Base-by-base conservation (phyloP, 1,140 invertebrate species). In the Thaumetopoea pityocampa region DNA sequence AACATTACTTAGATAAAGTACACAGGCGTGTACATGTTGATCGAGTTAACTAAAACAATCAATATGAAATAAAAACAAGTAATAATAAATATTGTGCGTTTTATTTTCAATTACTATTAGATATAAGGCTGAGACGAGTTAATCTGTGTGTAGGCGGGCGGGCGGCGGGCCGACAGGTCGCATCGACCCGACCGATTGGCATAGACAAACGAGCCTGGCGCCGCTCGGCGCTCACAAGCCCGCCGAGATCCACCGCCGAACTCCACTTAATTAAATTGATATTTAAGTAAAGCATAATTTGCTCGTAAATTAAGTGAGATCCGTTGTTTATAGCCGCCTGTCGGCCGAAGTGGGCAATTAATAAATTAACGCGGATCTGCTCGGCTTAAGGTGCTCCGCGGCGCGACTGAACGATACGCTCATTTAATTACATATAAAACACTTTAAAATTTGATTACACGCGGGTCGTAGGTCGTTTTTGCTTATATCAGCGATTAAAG, bases 261-360 rank as follows among this genome's bases (percentile, higher is more conserved):
- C 61, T 67, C 55, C 67, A 79, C 76, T 80, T 84, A 81, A 84
- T 81, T 81, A 84, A 84, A 81, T 84, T 81, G 77, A 81, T 84
- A 84, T 84, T 84, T 84, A 84, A 84, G 76, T 80, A 80, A 79
- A 82, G 80, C 73, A 82, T 82, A 82, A 84, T 84, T 84, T 66
- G 68, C 73, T 82, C 80, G 78, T 84, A 84, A 82, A 84, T 84
- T 84, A 84, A 84, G 67, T 67, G 73, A 80, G 73, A 78, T 73
- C 59, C 66, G 65, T 84, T 84, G 80, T 84, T 82, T 82, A 84
- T 80, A 74, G 77, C 72, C 67, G 55, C 66, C 76, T 58, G 59
- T 47, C 58, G 76, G 67, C 69, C 58, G 63, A 76, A 69, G 60
- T 69, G 59, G 62, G 61, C 78, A 82, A 82, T 84, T 84, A 84